These are phyloP conservation scores for Anoplopoma fimbria DNA, from an alignment of 2,113 vertebrate genomes.

Conservation along the genomic window DNA sequence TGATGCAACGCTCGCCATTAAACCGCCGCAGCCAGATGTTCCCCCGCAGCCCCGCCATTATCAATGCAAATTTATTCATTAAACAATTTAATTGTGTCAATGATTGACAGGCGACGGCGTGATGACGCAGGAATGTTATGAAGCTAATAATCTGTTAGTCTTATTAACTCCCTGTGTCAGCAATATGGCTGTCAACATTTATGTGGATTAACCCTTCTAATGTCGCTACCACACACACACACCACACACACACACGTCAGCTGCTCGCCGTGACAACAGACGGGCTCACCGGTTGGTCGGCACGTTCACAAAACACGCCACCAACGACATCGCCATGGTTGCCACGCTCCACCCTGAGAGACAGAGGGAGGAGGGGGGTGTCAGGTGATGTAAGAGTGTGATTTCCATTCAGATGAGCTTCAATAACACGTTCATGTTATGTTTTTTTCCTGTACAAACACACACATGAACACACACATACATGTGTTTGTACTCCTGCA, in stretches of 20 bases:
- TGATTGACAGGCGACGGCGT: conserved; percentile 84
- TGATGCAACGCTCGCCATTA: conserved; percentile 79
- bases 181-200: conserved; percentile 80
- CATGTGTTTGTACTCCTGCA: neutral
- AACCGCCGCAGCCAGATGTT: conserved; percentile 84
- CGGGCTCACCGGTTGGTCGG: conserved; percentile 39
- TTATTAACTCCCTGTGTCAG: conserved; percentile 81
- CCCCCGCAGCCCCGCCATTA: conserved; percentile 73
- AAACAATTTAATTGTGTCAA: conserved; percentile 85
- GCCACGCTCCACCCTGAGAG: neutral
- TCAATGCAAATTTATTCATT: conserved; percentile 89
- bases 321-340: neutral
- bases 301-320: conserved; percentile 14
- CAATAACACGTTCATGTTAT: neutral
- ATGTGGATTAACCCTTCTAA: conserved; percentile 83
- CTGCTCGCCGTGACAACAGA: conserved; percentile 59
- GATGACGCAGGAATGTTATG: conserved; percentile 81
- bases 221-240: conserved; percentile 22
- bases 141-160: conserved; percentile 85
- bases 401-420: neutral
- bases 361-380: too few relatives aligned
- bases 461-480: neutral
- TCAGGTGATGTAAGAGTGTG: neutral
- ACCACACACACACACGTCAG: conserved; percentile 26
- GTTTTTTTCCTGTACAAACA: neutral